Evolutionary conservation across 2,888 invertebrate genomes (phyloP).

Genomic region (Polietes domitor): DNA sequence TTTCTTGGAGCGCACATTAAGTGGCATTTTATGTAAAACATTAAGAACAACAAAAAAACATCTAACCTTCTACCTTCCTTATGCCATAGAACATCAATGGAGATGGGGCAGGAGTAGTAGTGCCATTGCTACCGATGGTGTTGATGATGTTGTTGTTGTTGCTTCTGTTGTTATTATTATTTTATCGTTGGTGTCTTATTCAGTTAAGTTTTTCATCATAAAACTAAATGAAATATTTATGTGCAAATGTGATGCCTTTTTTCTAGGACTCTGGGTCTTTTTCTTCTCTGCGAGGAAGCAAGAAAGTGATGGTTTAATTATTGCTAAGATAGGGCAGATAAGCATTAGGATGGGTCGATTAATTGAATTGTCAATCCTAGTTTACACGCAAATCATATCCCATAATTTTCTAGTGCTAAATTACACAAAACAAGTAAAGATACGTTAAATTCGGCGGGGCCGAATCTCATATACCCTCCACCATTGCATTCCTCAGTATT

Average conservation of each 20-base stretch:
- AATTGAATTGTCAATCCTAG: no score
- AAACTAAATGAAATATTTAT: slow-evolving; percentile 65
- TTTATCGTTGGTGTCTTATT: slow-evolving; percentile 56
- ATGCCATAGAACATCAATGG: background rate
- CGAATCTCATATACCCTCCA: no score
- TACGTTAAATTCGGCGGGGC: no score
- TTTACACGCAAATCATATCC: no score
- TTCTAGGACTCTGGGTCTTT: background rate
- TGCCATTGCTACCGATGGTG: background rate
- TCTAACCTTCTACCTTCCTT: background rate
- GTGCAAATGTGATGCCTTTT: slow-evolving; percentile 25
- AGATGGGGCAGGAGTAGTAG: background rate
- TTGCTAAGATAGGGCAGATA: slow-evolving; percentile 39
- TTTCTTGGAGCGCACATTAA: slow-evolving; percentile 32
- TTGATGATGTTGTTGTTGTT: slow-evolving; percentile 18
- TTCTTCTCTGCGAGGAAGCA: background rate
- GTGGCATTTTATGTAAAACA: slow-evolving; percentile 48
- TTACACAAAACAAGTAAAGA: no score
- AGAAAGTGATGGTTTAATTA: slow-evolving; percentile 49
- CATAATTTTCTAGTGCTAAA: no score
- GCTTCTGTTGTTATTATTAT: slow-evolving; percentile 35
- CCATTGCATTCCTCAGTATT: no score
- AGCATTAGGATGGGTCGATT: background rate
- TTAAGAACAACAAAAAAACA: slow-evolving; percentile 3
- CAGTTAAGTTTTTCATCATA: slow-evolving; percentile 60